Base-by-base conservation (phyloP, 2,797 vertebrate species). In the Schizopygopsis malacanthus region DNA sequence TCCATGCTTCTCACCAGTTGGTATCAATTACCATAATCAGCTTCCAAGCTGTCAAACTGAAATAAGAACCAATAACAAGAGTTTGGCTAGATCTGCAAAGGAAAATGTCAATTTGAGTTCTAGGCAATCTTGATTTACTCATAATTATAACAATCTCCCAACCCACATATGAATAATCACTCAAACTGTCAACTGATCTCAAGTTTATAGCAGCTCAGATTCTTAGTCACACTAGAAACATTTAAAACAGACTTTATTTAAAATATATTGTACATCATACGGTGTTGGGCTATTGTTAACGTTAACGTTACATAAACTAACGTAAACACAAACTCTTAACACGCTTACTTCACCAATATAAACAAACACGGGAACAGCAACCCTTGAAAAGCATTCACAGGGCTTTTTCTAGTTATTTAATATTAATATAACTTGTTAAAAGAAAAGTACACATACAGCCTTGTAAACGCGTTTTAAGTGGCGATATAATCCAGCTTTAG, bases 1-100 rank as follows among this genome's bases (percentile, higher is more conserved):
- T 96, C 96, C 96, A 96, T 96, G 67, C 84, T 91, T 61, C 54
- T 89, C 85, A 82, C 91, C 89, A 93, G 87, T 89, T 80, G 85
- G 78, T 88, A 84, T 81, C 81, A 78, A 54, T 90, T 81, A 69
- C 87, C 89, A 91, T 91, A 88, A 88, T 87, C 89, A 83, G 82
- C 67, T 69, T 79, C 81, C 83, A 87, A 88, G 86, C 83, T 87
- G 75, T 82, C 72, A 77, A 76, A 71, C 81, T 77, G 45, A 86
- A 87, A 86, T 25, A 71, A 85, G 9, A 86, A 8, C 37, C 37
- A 45, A 82, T n/a, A 39, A 80, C 12, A 84, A 43, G 16, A 72
- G 6, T 71, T 43, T 86, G 39, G 39, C 16, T 37, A 33, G 39
- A 39, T 50, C 11, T 67, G 20, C 15, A 76, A 39, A 43, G 9